Base-by-base conservation (phyloP, 2,797 vertebrate species). In the Lycodopsis pacificus region DNA sequence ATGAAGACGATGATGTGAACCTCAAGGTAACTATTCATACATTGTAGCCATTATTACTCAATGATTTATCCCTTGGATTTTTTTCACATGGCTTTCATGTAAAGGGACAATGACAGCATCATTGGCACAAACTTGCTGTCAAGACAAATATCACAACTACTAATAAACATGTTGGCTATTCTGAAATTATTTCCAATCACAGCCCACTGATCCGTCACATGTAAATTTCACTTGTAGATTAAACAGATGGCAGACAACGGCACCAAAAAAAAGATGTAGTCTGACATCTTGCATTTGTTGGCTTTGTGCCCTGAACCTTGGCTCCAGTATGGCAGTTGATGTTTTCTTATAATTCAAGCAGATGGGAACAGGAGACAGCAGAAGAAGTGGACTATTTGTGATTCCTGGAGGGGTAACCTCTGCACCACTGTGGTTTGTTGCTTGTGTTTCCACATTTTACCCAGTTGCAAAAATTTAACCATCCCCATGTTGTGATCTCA, bases 201-300 rank as follows among this genome's bases (percentile, higher is more conserved):
- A 34, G 8, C 17, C 12, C 19, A 9, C 30, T 51, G 58, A 9
- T 76, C 34, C 5, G 4, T 79, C 42, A 46, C 42, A 71, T 64
- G 36, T 54, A 13, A 32, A 44, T 57, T 65, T 32, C 0, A 2
- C 14, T 40, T 66, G 30, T 3, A 63, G 27, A 81, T 81, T 38
- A 67, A 79, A 71, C 70, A 86, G 79, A 87, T 79, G 79, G 73
- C 57, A 76, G 68, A 64, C 27, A 77, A 75, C 42, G 27, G 44
- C 36, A 32, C n/a, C 14, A 22, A 27, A 73, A 71, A 48, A 65
- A 79, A 40, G 13, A 63, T 76, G 25, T 19, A 46, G 30, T 44
- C 53, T 83, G 61, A 85, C 65, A 81, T 87, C 79, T 82, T 75
- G 58, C 36, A 63, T 79, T 73, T 70, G 38, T 42, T 81, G 73